These are phyloP conservation scores for Slavum lentiscoides DNA, from an alignment of 2,888 invertebrate species.

Conservation along the genomic window DNA sequence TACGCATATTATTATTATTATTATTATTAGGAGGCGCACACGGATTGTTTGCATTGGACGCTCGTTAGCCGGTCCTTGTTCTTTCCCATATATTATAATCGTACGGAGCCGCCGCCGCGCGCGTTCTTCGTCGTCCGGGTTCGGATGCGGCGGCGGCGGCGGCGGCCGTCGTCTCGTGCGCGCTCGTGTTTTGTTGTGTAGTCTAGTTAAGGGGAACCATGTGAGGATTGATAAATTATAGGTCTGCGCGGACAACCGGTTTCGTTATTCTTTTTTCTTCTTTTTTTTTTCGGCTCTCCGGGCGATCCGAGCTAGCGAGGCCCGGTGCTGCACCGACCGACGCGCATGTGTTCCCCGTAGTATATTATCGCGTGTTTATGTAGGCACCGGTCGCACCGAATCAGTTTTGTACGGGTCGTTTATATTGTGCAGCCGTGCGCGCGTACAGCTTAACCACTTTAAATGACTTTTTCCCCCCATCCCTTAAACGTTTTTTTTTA, in stretches of 20 bases:
- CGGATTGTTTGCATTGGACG: conserved; percentile 46
- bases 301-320: conserved; percentile 6
- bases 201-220: conserved; percentile 52
- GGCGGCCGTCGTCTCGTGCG: conserved; percentile 15
- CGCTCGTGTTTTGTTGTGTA: not conserved
- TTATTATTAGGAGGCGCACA: not conserved
- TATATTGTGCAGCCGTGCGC: not conserved
- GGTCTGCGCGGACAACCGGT: conserved; percentile 51
- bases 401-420: not conserved
- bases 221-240: conserved; percentile 53
- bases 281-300: conserved; percentile 11
- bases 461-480: too few relatives aligned
- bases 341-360: not conserved
- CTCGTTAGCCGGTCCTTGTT: conserved; percentile 51
- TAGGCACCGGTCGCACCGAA: conserved; percentile 27
- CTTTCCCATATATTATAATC: conserved; percentile 32
- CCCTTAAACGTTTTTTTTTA: too few relatives aligned
- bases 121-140: not conserved
- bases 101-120: not conserved
- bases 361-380: not conserved
- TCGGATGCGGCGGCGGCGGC: too few relatives aligned
- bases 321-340: not conserved
- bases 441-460: not conserved
- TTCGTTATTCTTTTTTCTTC: not conserved
- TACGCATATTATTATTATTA: conserved; percentile 4